Evolutionary conservation across 2,797 vertebrate genomes (phyloP).

Genomic region (Pantherophis alleghaniensis): DNA sequence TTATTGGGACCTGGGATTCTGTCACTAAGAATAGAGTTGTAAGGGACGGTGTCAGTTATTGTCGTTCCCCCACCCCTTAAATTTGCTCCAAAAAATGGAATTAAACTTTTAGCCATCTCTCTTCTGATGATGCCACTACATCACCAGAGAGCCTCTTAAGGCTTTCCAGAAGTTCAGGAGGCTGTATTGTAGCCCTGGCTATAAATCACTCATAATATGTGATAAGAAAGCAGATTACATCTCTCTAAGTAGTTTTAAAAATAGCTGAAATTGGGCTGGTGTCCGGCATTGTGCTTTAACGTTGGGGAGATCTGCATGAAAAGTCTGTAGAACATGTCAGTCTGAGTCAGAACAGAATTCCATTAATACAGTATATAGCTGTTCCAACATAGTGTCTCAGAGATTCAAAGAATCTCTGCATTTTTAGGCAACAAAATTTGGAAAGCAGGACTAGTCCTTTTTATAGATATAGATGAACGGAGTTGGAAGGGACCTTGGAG

Average conservation of each 20-base stretch:
- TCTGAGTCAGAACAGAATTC: not conserved
- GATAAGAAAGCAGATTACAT: not conserved
- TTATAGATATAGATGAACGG: not conserved
- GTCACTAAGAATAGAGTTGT: not conserved
- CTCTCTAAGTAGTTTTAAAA: not conserved
- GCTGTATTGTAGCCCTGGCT: not conserved
- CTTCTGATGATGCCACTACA: not conserved
- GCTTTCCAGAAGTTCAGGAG: not conserved
- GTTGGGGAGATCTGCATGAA: not conserved
- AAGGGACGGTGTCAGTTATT: not conserved
- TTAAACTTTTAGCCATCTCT: not conserved
- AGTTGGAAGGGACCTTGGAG: no score
- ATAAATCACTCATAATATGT: not conserved
- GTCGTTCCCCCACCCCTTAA: accelerated
- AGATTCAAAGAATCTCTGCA: not conserved
- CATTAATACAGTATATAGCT: not conserved
- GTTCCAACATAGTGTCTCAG: not conserved
- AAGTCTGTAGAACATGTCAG: not conserved
- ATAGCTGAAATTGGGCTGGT: not conserved
- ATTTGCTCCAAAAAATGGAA: not conserved
- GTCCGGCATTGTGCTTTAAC: not conserved
- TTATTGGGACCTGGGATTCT: not conserved
- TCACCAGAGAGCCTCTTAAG: not conserved
- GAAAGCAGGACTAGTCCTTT: not conserved
- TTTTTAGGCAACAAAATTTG: not conserved